A percentile compares a stretch with the other conserved stretches of the same genome.
These are phyloP conservation scores for Drosophila infuscata DNA, from an alignment of 2,888 invertebrate species.

Conservation along the genomic window DNA sequence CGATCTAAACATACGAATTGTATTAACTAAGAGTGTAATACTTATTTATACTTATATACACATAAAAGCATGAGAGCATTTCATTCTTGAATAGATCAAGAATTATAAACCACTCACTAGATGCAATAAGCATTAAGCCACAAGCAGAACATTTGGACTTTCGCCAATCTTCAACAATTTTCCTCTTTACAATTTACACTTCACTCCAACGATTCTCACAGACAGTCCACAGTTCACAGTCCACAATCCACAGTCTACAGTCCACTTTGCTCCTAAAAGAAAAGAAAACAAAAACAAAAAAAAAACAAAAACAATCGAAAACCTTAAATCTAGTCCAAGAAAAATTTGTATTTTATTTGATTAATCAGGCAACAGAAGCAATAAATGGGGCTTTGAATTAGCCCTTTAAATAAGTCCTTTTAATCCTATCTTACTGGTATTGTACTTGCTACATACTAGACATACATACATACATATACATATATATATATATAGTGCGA, in stretches of 20 bases:
- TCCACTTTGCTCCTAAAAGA: conserved; percentile 15
- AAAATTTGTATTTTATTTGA: conserved; percentile 18
- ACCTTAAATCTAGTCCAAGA: conserved; percentile 8
- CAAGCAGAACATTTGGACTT: conserved; percentile 33
- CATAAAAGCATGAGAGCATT: conserved; percentile 43
- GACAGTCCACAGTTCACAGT: conserved; percentile 29
- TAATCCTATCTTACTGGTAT: neutral
- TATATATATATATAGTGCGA: too few relatives aligned
- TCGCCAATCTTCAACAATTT: conserved; percentile 22
- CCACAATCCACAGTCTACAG: conserved; percentile 37
- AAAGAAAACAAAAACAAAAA: neutral
- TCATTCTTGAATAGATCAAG: conserved; percentile 40
- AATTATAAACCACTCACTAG: conserved; percentile 45
- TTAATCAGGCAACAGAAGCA: conserved; percentile 33
- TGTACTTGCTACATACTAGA: neutral
- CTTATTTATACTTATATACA: conserved; percentile 26
- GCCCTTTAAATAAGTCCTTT: neutral
- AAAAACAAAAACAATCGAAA: neutral
- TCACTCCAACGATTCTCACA: conserved; percentile 16
- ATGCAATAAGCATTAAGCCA: conserved; percentile 62
- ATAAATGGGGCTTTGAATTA: conserved; percentile 27
- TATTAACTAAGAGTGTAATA: conserved; percentile 54
- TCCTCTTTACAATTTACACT: conserved; percentile 8
- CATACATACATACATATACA: neutral
- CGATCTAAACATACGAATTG: conserved; percentile 38